Evolutionary conservation across 2,888 invertebrate species (phyloP).

Genomic region (Ophion obscuratus): DNA sequence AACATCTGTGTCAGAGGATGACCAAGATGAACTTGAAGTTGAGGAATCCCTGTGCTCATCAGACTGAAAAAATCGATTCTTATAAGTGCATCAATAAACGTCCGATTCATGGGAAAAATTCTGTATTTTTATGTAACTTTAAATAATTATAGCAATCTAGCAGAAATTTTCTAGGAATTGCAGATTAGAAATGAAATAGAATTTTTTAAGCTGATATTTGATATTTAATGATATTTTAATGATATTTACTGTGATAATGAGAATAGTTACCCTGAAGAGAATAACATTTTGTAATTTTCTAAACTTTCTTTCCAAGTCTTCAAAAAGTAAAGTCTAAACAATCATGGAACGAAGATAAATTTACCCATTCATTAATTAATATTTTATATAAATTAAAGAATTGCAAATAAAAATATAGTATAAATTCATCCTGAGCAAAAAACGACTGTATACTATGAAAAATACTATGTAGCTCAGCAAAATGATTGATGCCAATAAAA

Average conservation of each 20-base stretch:
- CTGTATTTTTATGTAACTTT: neutral
- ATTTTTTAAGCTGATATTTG: neutral
- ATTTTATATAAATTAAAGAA: neutral
- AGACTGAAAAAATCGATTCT: neutral
- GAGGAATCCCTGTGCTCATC: neutral
- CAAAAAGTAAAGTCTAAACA: neutral
- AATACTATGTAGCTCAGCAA: no score
- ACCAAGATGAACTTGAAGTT: conserved; percentile 1
- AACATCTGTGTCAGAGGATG: conserved; percentile 2
- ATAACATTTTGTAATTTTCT: neutral
- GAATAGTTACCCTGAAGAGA: neutral
- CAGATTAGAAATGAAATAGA: neutral
- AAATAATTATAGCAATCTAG: neutral
- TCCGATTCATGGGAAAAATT: conserved; percentile 4
- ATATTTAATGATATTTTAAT: neutral
- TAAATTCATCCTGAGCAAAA: neutral
- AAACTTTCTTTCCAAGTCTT: conserved; percentile 1
- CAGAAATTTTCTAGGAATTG: neutral
- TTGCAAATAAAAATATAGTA: neutral
- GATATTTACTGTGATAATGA: neutral
- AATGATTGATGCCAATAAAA: no score
- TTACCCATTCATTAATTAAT: neutral
- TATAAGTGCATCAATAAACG: neutral
- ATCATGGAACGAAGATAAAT: neutral
- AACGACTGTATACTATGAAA: neutral